Conservation (phyloP, 2,797 vertebrate species). For the Enteromius mattozi region DNA sequence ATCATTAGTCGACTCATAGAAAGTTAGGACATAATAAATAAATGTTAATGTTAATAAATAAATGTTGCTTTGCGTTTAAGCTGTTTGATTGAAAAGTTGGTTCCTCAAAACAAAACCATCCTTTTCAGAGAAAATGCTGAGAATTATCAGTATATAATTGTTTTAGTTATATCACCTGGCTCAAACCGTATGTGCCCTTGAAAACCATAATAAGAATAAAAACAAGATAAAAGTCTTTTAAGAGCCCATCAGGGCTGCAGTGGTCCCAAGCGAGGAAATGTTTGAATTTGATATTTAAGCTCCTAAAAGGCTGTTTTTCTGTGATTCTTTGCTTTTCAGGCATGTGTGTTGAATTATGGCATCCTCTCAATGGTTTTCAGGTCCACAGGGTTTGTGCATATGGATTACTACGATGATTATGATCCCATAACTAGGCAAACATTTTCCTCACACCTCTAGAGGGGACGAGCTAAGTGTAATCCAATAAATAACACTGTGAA, state of each 20-base stretch:
- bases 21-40: background rate
- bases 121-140: background rate
- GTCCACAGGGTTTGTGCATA: background rate
- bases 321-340: slow-evolving; percentile 14
- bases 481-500: slow-evolving; percentile 8
- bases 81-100: background rate
- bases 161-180: background rate
- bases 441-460: background rate
- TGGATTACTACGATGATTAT: slow-evolving; percentile 32
- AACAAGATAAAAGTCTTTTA: background rate
- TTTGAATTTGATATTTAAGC: slow-evolving; percentile 18
- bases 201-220: slow-evolving; percentile 21
- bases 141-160: background rate
- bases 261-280: background rate
- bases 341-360: background rate
- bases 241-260: background rate
- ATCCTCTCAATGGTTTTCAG: slow-evolving; percentile 16
- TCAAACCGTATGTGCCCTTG: background rate
- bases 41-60: background rate
- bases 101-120: background rate
- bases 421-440: slow-evolving; percentile 33
- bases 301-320: background rate
- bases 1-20: background rate
- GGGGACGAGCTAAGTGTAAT: slow-evolving; percentile 12
- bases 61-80: background rate